A percentile compares a stretch with the other conserved stretches of the same genome.
Evolutionary conservation across 1,140 invertebrate species (phyloP).

Genomic region (Zeugodacus cucurbitae): DNA sequence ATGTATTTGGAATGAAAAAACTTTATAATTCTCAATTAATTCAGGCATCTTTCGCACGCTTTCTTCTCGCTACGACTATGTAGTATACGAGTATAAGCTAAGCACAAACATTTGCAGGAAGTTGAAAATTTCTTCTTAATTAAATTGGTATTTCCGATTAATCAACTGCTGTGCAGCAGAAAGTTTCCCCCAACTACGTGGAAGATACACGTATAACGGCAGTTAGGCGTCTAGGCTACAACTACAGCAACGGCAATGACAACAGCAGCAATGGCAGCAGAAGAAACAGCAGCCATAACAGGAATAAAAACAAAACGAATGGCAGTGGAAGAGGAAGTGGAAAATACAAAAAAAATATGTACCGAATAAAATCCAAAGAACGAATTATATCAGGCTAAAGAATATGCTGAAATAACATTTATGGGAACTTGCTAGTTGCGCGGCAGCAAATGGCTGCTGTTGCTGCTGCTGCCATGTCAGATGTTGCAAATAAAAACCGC

Average conservation of each 20-base stretch:
- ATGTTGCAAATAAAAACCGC: conserved; percentile 35
- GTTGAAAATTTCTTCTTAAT: conserved; percentile 38
- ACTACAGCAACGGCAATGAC: background rate
- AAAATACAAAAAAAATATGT: background rate
- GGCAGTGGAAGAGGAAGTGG: background rate
- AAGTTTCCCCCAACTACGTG: background rate
- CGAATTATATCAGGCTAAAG: background rate
- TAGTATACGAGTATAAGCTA: too few species aligned
- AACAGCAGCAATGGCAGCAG: background rate
- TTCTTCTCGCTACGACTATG: background rate
- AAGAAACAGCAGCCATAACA: background rate
- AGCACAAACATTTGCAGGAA: conserved; percentile 23
- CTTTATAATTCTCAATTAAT: conserved; percentile 28
- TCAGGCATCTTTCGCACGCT: background rate
- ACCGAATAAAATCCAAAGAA: background rate
- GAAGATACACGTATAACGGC: background rate
- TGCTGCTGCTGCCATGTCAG: background rate
- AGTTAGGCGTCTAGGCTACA: background rate
- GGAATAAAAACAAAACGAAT: too few species aligned
- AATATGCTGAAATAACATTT: background rate
- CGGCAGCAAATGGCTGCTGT: background rate
- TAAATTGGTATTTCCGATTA: conserved; percentile 37
- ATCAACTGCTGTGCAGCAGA: conserved; percentile 14
- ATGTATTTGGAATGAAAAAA: background rate
- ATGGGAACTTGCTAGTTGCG: background rate